Conservation (phyloP, 2,797 vertebrate species). For the Sebastes kiyomatsui region DNA sequence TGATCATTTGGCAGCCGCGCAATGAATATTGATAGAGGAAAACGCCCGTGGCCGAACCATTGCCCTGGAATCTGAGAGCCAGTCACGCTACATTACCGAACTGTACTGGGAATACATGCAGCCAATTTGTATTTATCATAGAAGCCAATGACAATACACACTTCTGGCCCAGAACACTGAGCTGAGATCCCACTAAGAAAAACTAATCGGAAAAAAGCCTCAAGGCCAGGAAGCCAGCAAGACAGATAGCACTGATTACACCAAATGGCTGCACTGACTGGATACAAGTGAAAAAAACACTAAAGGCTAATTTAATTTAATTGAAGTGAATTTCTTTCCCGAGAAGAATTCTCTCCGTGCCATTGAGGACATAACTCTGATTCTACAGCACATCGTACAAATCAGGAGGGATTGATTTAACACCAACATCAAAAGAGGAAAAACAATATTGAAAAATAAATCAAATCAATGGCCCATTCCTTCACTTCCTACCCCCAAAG, state of each 20-base stretch:
- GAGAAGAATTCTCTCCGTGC: slow-evolving; percentile 22
- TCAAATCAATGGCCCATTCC: neutral
- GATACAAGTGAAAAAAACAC: slow-evolving; percentile 19
- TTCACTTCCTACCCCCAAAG: too few relatives aligned
- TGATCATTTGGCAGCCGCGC: slow-evolving; percentile 1
- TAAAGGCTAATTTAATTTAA: slow-evolving; percentile 62
- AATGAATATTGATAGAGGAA: slow-evolving; percentile 67
- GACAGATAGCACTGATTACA: slow-evolving; percentile 68
- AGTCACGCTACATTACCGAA: slow-evolving; percentile 35
- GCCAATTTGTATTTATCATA: slow-evolving; percentile 53
- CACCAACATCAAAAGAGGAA: neutral
- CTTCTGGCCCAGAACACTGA: slow-evolving; percentile 18
- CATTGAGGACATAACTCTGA: neutral
- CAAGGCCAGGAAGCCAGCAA: slow-evolving; percentile 44
- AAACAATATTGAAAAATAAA: neutral
- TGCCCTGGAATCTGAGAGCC: slow-evolving; percentile 38
- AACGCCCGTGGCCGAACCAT: slow-evolving; percentile 41
- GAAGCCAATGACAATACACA: slow-evolving; percentile 47
- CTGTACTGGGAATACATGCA: slow-evolving; percentile 35
- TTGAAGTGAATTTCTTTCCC: slow-evolving; percentile 40
- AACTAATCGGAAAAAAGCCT: slow-evolving; percentile 49
- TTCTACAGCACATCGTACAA: neutral
- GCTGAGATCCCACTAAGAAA: slow-evolving; percentile 48
- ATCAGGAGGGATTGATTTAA: neutral
- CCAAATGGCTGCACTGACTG: slow-evolving; percentile 37